Evolutionary conservation across 2,113 vertebrate genomes (phyloP).

Genomic region (Monopterus albus): DNA sequence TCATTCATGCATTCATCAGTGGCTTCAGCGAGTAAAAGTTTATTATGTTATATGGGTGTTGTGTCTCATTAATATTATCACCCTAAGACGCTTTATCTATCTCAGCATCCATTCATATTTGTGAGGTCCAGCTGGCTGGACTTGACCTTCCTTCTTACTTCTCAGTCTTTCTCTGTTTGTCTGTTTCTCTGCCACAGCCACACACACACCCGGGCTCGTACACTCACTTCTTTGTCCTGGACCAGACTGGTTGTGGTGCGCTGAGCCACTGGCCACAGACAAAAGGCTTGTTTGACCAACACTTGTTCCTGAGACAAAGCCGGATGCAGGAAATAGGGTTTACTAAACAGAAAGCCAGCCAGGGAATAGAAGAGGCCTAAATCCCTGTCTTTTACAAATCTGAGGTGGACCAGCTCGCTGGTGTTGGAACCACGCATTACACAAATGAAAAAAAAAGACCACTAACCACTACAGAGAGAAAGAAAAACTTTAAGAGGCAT

Average conservation of each 20-base stretch:
- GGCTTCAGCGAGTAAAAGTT: not conserved
- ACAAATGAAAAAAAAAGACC: constrained; percentile 71
- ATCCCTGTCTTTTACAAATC: constrained; percentile 71
- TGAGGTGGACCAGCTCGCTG: constrained; percentile 63
- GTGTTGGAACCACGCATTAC: constrained; percentile 64
- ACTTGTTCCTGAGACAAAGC: constrained; percentile 87
- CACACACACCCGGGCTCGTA: constrained; percentile 58
- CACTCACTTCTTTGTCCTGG: constrained; percentile 80
- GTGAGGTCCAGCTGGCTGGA: constrained; percentile 62
- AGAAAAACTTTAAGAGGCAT: not conserved
- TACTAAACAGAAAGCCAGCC: constrained; percentile 75
- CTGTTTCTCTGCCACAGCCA: constrained; percentile 29
- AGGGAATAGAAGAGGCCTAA: constrained; percentile 43
- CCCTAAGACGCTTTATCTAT: constrained; percentile 7
- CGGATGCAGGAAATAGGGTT: constrained; percentile 82
- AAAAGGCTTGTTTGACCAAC: constrained; percentile 89
- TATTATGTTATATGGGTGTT: too few relatives aligned
- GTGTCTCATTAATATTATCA: constrained; percentile 8
- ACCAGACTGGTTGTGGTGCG: constrained; percentile 79
- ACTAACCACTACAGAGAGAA: constrained; percentile 48
- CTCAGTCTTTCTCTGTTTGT: constrained; percentile 40
- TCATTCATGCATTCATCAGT: not conserved
- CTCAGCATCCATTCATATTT: constrained; percentile 23
- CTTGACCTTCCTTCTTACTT: constrained; percentile 49
- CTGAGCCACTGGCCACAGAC: constrained; percentile 86